These are phyloP conservation scores for Melanotaenia parkinsoni DNA, from an alignment of 2,797 vertebrate genomes.

Conservation along the genomic window DNA sequence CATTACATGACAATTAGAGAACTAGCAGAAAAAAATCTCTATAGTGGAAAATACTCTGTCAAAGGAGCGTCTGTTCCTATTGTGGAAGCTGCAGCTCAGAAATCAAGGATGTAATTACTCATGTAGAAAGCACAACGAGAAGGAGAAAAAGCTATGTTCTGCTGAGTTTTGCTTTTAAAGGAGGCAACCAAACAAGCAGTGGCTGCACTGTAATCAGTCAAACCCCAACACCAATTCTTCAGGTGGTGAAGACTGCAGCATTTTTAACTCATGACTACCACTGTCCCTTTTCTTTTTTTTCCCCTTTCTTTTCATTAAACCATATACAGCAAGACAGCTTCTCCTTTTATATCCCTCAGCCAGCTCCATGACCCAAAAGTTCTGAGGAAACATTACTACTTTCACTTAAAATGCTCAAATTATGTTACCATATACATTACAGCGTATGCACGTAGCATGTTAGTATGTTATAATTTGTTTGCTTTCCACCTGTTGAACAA, in stretches of 20 bases:
- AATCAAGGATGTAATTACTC: constrained; percentile 97
- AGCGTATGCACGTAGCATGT: too few relatives aligned
- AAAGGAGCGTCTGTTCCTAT: constrained; percentile 86
- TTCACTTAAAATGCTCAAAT: not conserved
- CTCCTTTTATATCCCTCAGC: constrained; percentile 1
- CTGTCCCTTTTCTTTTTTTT: constrained; percentile 16
- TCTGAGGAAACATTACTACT: not conserved
- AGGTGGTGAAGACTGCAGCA: constrained; percentile 87
- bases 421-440: not conserved
- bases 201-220: constrained; percentile 93
- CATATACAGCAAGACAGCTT: constrained; percentile 14
- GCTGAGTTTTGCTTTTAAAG: constrained; percentile 96
- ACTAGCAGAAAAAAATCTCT: not conserved
- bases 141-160: constrained; percentile 90
- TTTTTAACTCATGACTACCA: constrained; percentile 67
- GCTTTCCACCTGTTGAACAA: constrained; percentile 53
- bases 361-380: constrained; percentile 16
- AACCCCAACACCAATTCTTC: constrained; percentile 92
- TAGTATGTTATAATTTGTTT: not conserved
- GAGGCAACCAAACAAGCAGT: constrained; percentile 87
- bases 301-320: too few relatives aligned
- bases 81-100: constrained; percentile 93
- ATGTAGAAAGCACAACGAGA: constrained; percentile 93
- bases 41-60: constrained; percentile 83
- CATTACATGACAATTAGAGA: constrained; percentile 1